phyloP scores from a whole-genome alignment of 2,797 vertebrate genomes.

The Lutjanus campechanus region DNA sequence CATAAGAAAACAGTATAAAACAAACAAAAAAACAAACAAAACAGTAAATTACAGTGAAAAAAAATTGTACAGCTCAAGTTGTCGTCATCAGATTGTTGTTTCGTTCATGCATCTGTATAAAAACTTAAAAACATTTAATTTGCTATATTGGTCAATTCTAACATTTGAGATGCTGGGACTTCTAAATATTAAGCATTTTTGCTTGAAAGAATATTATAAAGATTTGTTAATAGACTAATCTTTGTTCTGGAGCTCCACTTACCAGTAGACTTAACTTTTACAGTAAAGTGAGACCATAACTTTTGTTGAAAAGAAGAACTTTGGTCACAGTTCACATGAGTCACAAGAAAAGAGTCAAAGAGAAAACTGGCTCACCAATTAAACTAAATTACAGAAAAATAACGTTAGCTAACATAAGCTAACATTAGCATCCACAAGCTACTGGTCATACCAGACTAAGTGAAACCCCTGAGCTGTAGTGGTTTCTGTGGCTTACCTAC shows the following conservation, averaged over 20 bases:
- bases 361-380: background rate
- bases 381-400: background rate
- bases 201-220: background rate
- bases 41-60: background rate
- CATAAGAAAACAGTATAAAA: background rate
- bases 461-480: background rate
- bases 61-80: background rate
- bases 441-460: background rate
- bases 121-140: background rate
- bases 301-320: background rate
- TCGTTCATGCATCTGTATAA: background rate
- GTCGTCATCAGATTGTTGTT: background rate
- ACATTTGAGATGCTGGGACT: background rate
- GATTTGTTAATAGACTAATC: background rate
- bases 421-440: background rate
- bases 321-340: background rate
- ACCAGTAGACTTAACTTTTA: background rate
- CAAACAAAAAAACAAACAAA: background rate
- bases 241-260: background rate
- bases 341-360: background rate
- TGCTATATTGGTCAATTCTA: background rate
- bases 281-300: background rate
- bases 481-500: background rate
- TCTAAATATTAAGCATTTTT: background rate
- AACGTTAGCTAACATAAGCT: background rate